Base-by-base conservation (phyloP, 92 coral and sea anemone genomes). In the Epizoanthus rinbou region DNA sequence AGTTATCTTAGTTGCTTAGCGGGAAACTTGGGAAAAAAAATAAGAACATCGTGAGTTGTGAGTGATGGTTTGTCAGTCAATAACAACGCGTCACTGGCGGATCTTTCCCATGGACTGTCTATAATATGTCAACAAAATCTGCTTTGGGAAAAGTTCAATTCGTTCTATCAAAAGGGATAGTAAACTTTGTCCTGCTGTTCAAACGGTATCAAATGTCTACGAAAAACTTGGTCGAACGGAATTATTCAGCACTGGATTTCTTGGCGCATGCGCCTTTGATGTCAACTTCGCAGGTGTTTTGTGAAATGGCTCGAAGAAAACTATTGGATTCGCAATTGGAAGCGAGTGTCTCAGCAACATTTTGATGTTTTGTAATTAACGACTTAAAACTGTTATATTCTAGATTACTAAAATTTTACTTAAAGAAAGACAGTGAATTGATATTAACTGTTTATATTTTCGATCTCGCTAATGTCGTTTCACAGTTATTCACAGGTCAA, bases 1-100 rank as follows among this genome's bases (percentile, higher is more conserved):
- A 59, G 56, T 10, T 22, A 13, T 43, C 54, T 41, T 41, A 78
- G 82, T 78, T 78, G 71, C 82, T 24, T 78, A 78, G 82, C 59
- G 66, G 82, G 82, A 18, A 47, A 62, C 82, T 19, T 78, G 69
- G 82, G 76, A 39, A 13, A 0, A 21, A 78, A 62, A 64, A 9
- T 10, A 24, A 60, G 58, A 78, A 24, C 58, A 78, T 62, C 71
- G 17, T 1, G n/a, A 5, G 7, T 37, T 65, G 43, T 67, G 10
- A 6, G 8, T 8, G 47, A 57, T 15, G 57, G 22, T 2, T 8
- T 47, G 28, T 45, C 31, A 25, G 24, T 73, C 35, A 47, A 37
- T 37, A 25, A 35, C 28, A 47, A 47, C 23, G 17, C 31, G 23
- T 25, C 16, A 7, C 24, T 73, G 23, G 25, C 47, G n/a, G 23